Percentiles rank a stretch among this genome's conserved stretches.
Conservation (phyloP, 2,888 invertebrate genomes). For the Cephonodes hylas region DNA sequence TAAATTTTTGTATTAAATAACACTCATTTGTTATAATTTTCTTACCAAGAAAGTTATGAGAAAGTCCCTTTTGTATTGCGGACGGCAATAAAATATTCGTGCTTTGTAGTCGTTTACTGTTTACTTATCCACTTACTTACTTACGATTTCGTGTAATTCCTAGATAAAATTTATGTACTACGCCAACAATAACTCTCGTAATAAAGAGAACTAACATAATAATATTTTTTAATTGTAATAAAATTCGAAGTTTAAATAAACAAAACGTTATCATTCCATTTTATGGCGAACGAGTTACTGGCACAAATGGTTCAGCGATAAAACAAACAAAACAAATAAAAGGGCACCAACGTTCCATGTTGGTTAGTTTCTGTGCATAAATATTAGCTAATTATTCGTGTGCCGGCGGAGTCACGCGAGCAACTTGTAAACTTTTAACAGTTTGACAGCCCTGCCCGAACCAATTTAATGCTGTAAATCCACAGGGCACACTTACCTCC, state of each 20-base stretch:
- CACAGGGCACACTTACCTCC: conserved; percentile 76
- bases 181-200: not conserved
- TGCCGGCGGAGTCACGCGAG: conserved; percentile 49
- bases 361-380: conserved; percentile 33
- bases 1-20: not conserved
- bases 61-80: not conserved
- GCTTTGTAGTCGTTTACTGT: not conserved
- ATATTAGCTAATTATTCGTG: conserved; percentile 38
- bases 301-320: conserved; percentile 18
- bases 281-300: conserved; percentile 11
- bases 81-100: not conserved
- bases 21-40: not conserved
- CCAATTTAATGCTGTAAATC: conserved; percentile 78
- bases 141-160: not conserved
- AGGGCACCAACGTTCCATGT: conserved; percentile 34
- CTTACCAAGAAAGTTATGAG: not conserved
- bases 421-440: conserved; percentile 46
- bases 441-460: conserved; percentile 65
- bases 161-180: not conserved
- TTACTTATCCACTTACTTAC: not conserved
- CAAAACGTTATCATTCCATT: not conserved
- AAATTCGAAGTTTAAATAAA: not conserved
- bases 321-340: conserved; percentile 39
- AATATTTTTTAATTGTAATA: not conserved
- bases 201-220: not conserved